Evolutionary conservation across 2,888 invertebrate species (phyloP).

Genomic region (Hydrotaea cyrtoneurina): DNA sequence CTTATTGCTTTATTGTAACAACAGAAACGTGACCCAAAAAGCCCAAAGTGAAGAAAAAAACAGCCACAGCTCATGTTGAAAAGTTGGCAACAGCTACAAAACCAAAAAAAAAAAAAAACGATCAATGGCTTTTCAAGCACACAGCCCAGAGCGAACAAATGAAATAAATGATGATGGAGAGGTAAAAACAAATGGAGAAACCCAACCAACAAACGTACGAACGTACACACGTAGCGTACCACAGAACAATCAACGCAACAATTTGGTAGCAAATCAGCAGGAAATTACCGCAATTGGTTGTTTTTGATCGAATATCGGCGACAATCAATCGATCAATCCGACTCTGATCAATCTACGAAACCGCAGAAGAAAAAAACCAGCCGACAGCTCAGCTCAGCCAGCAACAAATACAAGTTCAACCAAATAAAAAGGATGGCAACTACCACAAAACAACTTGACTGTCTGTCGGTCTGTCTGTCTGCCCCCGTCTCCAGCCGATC

Average conservation of each 20-base stretch:
- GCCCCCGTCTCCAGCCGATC: not conserved
- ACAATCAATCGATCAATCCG: slow-evolving; percentile 80
- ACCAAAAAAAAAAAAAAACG: slow-evolving; percentile 45
- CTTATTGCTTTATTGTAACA: slow-evolving; percentile 67
- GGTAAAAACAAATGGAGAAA: slow-evolving; percentile 64
- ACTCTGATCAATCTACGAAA: slow-evolving; percentile 72
- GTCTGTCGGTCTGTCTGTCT: not conserved
- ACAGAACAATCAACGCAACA: slow-evolving; percentile 72
- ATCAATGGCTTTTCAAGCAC: slow-evolving; percentile 17
- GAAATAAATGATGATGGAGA: slow-evolving; percentile 34
- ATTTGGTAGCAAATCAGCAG: slow-evolving; percentile 78
- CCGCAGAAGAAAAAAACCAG: slow-evolving; percentile 15
- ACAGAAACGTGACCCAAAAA: slow-evolving; percentile 68
- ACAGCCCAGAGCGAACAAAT: not conserved
- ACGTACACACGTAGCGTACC: too few species aligned
- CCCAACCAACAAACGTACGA: slow-evolving; percentile 63
- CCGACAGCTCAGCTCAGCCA: not conserved
- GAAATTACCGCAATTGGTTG: slow-evolving; percentile 79
- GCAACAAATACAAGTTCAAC: slow-evolving; percentile 24
- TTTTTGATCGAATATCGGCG: slow-evolving; percentile 74
- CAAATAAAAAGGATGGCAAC: slow-evolving; percentile 55
- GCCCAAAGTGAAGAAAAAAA: slow-evolving; percentile 65
- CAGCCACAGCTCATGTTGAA: slow-evolving; percentile 50
- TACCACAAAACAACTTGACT: slow-evolving; percentile 8
- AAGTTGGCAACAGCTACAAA: slow-evolving; percentile 49